These are phyloP conservation scores for Maccullochella peelii DNA, from an alignment of 2,113 vertebrate genomes.

Conservation along the genomic window DNA sequence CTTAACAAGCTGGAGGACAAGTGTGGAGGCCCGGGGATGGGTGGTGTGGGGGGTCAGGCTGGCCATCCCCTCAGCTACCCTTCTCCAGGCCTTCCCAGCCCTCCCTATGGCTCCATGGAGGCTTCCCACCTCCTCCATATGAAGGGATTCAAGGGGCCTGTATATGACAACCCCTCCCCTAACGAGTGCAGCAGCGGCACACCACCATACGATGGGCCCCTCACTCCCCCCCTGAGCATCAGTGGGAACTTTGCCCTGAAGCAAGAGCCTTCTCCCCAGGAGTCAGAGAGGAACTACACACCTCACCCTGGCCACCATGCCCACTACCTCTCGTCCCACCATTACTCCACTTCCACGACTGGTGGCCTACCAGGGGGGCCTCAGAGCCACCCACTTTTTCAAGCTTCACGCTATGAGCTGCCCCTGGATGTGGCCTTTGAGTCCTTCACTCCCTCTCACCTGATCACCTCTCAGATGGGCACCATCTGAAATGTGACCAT, in stretches of 20 bases:
- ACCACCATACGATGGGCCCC: conserved; percentile 93
- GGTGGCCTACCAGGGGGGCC: conserved; percentile 81
- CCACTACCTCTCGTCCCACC: conserved; percentile 84
- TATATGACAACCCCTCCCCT: conserved; percentile 88
- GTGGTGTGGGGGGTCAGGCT: conserved; percentile 71
- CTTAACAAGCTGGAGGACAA: conserved; percentile 92
- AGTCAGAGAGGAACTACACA: conserved; percentile 89
- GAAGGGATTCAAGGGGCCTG: conserved; percentile 90
- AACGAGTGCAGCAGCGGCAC: conserved; percentile 87
- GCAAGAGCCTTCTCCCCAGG: conserved; percentile 91
- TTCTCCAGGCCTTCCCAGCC: conserved; percentile 94
- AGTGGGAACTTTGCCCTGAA: conserved; percentile 95
- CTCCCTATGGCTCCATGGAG: conserved; percentile 94
- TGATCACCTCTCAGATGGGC: conserved; percentile 87
- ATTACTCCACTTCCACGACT: conserved; percentile 79
- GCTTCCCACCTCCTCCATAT: conserved; percentile 91
- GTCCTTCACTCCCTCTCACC: conserved; percentile 86
- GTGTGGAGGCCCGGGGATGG: conserved; percentile 74
- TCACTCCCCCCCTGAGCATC: conserved; percentile 95
- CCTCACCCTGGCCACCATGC: conserved; percentile 73
- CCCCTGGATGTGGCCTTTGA: conserved; percentile 93
- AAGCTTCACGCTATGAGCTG: conserved; percentile 88
- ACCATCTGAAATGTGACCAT: conserved; percentile 81
- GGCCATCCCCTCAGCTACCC: conserved; percentile 89
- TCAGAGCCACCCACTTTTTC: conserved; percentile 89